Evolutionary conservation across 2,888 invertebrate genomes (phyloP).

Genomic region (Formica aserva): DNA sequence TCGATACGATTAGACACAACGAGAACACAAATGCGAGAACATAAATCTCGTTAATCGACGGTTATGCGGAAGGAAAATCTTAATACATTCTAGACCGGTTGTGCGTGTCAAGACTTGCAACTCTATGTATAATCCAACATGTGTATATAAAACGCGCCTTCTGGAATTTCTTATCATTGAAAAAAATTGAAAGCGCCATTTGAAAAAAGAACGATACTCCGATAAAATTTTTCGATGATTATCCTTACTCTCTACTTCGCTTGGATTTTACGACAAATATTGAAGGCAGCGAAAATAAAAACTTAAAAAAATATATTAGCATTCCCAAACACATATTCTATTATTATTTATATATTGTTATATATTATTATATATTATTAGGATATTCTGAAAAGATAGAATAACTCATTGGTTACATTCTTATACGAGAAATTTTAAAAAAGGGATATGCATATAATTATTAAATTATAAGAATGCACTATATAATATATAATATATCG

Average conservation of each 20-base stretch:
- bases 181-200: background rate
- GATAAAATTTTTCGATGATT: background rate
- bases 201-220: background rate
- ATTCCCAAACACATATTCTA: background rate
- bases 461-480: too few species aligned
- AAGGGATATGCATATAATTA: too few species aligned
- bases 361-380: too few species aligned
- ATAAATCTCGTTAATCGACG: constrained; percentile 20
- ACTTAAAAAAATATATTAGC: background rate
- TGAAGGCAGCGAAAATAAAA: background rate
- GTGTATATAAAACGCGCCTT: background rate
- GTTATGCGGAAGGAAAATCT: constrained; percentile 28
- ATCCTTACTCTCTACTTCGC: background rate
- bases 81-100: constrained; percentile 24
- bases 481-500: too few species aligned
- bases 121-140: background rate
- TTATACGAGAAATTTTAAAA: too few species aligned
- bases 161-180: background rate
- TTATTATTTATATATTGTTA: too few species aligned
- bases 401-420: too few species aligned
- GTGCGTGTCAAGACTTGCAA: background rate
- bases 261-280: background rate
- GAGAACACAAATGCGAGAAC: background rate
- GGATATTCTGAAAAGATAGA: too few species aligned
- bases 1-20: background rate